Conservation (phyloP, 2,888 invertebrate species). For the Apamea epomidion region DNA sequence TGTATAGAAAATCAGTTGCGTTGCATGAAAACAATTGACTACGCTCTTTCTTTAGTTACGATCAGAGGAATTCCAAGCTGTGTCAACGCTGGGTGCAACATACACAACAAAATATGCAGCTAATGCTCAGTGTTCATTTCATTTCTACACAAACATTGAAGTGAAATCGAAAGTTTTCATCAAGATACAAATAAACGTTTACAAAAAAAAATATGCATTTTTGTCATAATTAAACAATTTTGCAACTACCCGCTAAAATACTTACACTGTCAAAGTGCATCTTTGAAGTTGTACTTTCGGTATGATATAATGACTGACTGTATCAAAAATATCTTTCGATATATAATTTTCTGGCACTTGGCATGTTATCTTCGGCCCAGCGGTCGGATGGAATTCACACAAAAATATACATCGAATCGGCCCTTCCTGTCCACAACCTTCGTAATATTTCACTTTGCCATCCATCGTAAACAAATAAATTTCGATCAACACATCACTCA, state of each 20-base stretch:
- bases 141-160: conserved; percentile 3
- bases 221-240: conserved; percentile 30
- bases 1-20: conserved; percentile 27
- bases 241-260: conserved; percentile 64
- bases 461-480: conserved; percentile 81
- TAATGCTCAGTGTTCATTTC: neutral
- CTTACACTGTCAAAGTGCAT: conserved; percentile 95
- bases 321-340: conserved; percentile 95
- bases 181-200: neutral
- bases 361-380: conserved; percentile 94
- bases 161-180: conserved; percentile 6
- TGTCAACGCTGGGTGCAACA: neutral
- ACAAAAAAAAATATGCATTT: conserved; percentile 27
- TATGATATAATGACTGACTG: conserved; percentile 95
- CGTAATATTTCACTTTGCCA: conserved; percentile 87
- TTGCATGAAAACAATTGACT: conserved; percentile 21
- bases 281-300: conserved; percentile 95
- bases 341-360: conserved; percentile 95
- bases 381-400: conserved; percentile 94
- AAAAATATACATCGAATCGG: conserved; percentile 94
- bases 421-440: conserved; percentile 92
- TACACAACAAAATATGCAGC: neutral
- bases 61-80: conserved; percentile 13
- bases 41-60: conserved; percentile 15
- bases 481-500: conserved; percentile 67